A percentile compares a stretch with the other conserved stretches of the same genome.
phyloP scores from a whole-genome alignment of 2,888 invertebrate species.

The Dendrolimus pini region DNA sequence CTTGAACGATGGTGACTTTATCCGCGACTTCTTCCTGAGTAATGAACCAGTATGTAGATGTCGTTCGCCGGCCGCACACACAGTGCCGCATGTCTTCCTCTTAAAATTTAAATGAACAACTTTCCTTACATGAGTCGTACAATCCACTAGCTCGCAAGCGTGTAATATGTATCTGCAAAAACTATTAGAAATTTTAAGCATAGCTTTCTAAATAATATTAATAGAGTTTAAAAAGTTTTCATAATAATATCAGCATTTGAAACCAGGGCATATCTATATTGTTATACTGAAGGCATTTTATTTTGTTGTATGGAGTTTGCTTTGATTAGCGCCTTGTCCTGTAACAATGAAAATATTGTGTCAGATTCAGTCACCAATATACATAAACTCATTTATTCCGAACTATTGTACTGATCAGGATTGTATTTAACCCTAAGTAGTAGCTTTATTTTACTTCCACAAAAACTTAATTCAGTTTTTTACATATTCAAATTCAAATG shows the following conservation, averaged over 20 bases:
- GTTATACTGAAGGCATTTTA: neutral
- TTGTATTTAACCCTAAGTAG: too few relatives aligned
- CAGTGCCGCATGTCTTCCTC: conserved; percentile 35
- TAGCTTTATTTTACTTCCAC: too few relatives aligned
- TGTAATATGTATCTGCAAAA: conserved; percentile 56
- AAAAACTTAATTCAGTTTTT: too few relatives aligned
- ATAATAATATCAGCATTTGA: neutral
- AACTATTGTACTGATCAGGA: too few relatives aligned
- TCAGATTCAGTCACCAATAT: too few relatives aligned
- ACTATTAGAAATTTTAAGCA: conserved; percentile 68
- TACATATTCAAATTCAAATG: too few relatives aligned
- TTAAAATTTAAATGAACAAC: conserved; percentile 38
- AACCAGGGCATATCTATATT: neutral
- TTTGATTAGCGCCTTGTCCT: conserved; percentile 43
- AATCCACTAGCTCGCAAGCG: conserved; percentile 37
- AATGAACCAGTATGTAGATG: conserved; percentile 25
- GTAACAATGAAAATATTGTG: conserved; percentile 35
- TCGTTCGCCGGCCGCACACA: conserved; percentile 14
- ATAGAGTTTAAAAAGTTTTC: neutral
- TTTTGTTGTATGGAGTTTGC: conserved; percentile 56
- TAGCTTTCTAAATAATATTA: conserved; percentile 41
- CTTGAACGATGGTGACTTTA: conserved; percentile 33
- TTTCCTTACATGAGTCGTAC: conserved; percentile 40
- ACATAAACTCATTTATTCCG: too few relatives aligned
- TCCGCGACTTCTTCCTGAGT: conserved; percentile 29